Base-by-base conservation (phyloP, 2,113 vertebrate species). In the Tor tambroides region DNA sequence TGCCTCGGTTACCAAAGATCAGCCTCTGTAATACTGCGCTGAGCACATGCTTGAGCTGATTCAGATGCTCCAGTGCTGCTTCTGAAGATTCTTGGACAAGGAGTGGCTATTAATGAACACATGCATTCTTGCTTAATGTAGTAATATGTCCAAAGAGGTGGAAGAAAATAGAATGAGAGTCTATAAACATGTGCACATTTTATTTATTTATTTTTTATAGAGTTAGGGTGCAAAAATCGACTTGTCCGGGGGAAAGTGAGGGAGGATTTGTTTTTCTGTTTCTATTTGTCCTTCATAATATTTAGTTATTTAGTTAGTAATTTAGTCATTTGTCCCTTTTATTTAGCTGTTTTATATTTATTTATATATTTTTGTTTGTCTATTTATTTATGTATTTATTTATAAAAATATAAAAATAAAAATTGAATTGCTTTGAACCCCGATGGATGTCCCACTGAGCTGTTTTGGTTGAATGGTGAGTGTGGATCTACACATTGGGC, bases 391-490 rank as follows among this genome's bases (percentile, higher is more conserved):
- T 17, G 17, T 51, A 51, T 51, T 51, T 6, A 51, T 15, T 51
- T 43, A n/a, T n/a, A n/a, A n/a, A n/a, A n/a, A n/a, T n/a, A 41
- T 41, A 41, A 41, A 41, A 41, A 41, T 1, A 32, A 21, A 78
- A 54, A n/a, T n/a, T n/a, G n/a, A 78, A 69, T 3, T 12, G 63
- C 80, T 81, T 81, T 61, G 11, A 61, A 61, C 78, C 19, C 30
- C 61, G 30, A 80, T 5, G 23, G 79, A 81, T 38, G 59, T 28
- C 59, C 59, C 14, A n/a, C 79, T 81, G 79, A 65, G 32, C 41
- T 63, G 56, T 81, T 81, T 46, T 81, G n/a, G 32, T 81, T 21
- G 63, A 65, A 43, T 77, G 75, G 30, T 54, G 81, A 71, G 26
- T 83, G 81, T 72, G 43, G 43, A 12, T 11, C 10, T 46, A 46